Evolutionary conservation across 2,113 vertebrate species (phyloP), one percentile per base, ranked within the genome.

Genomic region (Caranx melampygus): DNA sequence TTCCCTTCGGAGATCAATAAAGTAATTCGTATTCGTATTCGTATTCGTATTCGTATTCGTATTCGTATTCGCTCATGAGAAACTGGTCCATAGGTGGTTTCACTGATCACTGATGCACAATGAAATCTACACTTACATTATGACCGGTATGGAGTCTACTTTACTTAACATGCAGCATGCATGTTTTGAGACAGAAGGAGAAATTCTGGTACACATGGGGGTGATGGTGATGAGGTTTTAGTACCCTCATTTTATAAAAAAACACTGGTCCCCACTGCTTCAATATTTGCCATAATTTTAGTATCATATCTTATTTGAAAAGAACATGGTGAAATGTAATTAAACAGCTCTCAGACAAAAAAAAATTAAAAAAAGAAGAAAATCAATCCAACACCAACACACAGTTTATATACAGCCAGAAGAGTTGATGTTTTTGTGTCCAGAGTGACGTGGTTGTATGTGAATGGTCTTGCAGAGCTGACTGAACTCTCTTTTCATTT

Each of bases 271-370:
- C 65, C 45, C 10, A 7, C 34, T 0, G 7, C 37, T 18, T 11
- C 42, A 60, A 69, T 33, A 63, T 21, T 35, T 40, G 18, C 35
- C 18, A 16, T 20, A 70, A 21, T 35, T 70, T 75, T 49, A 26
- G 9, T 37, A 37, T 42, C 13, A 18, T 20, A 18, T 26, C 42
- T 26, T 31, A 12, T 52, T 54, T 44, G 35, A 40, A 67, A 42
- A 40, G 9, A 2, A 21, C 55, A 65, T 0, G 8, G 14, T 16
- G 44, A 60, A 44, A 44, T 66, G 13, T 21, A 49, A 31, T 68
- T 67, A 20, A 11, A 58, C 35, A 52, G 31, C 33, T 6, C 21
- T 26, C 47, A 49, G 26, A 55, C 62, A 31, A 1, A 15, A 37
- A 33, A 33, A 67, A 35, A 2, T 1, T 13, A 4, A 0, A 15